A percentile compares a stretch with the other conserved stretches of the same genome.
These are phyloP conservation scores for Pachycephala philippinensis DNA, from an alignment of 2,113 vertebrate species.

Conservation along the genomic window DNA sequence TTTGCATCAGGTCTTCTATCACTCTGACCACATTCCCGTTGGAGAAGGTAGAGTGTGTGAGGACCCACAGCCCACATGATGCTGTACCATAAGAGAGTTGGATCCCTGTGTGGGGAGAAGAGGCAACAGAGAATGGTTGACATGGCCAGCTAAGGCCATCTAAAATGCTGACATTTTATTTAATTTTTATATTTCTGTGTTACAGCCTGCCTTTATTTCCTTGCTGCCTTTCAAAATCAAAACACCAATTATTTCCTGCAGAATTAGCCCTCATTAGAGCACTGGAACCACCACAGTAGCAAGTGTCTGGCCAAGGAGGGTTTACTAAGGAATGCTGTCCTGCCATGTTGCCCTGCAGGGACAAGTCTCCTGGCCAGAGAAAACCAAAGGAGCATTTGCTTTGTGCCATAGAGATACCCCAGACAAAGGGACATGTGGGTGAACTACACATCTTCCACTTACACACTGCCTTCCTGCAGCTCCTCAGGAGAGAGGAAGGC, in stretches of 20 bases:
- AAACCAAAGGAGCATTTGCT: neutral
- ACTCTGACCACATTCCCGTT: neutral
- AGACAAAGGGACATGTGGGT: neutral
- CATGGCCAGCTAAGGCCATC: neutral
- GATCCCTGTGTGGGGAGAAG: neutral
- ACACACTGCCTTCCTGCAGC: neutral
- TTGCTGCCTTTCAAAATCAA: neutral
- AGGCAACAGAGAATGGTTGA: neutral
- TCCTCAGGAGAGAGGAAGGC: neutral
- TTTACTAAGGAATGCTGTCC: neutral
- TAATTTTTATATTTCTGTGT: neutral
- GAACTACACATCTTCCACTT: neutral
- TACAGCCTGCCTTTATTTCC: neutral
- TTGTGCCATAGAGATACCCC: neutral
- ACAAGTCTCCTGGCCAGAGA: neutral
- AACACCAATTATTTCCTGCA: neutral
- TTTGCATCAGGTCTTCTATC: neutral
- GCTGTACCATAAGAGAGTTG: neutral
- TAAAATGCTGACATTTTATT: neutral
- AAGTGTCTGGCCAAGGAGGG: neutral
- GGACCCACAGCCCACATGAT: neutral
- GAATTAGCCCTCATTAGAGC: neutral
- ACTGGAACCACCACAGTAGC: neutral
- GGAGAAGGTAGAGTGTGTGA: neutral
- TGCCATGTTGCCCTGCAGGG: neutral